Evolutionary conservation across 2,113 vertebrate genomes (phyloP), one percentile per base, ranked within the genome.

Genomic region (Pelecanus crispus): DNA sequence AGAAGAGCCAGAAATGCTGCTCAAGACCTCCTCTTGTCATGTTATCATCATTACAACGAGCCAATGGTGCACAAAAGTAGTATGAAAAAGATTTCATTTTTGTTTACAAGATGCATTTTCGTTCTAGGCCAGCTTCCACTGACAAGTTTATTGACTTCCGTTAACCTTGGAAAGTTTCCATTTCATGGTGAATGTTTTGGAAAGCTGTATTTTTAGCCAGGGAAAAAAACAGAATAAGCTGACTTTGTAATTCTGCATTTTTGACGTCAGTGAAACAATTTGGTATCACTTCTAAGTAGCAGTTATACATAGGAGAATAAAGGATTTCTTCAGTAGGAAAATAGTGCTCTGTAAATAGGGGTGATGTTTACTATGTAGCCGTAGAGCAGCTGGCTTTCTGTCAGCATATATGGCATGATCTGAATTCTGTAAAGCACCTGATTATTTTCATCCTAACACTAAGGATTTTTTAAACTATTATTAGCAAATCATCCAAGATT

Each of bases 241-340:
- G 96, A 93, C 75, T 95, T 95, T 84, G 73, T 94, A 95, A 83
- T 96, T 95, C 68, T 86, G 77, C 44, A 49, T 77, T 96, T 90
- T 90, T 96, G 49, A 94, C 42, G 59, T 97, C 96, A 97, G 80
- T 86, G 88, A 88, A 95, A 92, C 80, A 94, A 86, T 96, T 94
- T 97, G 58, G n/a, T 92, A 40, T 88, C 59, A 68, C 45, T 88
- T 92, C 59, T 90, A 83, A 95, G 71, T 72, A 91, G 82, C 81
- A 91, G 88, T 94, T 94, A 71, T 34, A 52, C 44, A 83, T 91
- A 63, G 62, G 32, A 91, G 68, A 94, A 96, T 94, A 95, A 96
- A 97, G 53, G 20, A 79, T 89, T 93, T 92, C 61, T 94, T 95
- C 80, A 87, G 19, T 20, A 85, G 25, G 26, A 90, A 67, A 94